phyloP scores from a whole-genome alignment of 2,888 invertebrate species.

The Diarsia rubi region DNA sequence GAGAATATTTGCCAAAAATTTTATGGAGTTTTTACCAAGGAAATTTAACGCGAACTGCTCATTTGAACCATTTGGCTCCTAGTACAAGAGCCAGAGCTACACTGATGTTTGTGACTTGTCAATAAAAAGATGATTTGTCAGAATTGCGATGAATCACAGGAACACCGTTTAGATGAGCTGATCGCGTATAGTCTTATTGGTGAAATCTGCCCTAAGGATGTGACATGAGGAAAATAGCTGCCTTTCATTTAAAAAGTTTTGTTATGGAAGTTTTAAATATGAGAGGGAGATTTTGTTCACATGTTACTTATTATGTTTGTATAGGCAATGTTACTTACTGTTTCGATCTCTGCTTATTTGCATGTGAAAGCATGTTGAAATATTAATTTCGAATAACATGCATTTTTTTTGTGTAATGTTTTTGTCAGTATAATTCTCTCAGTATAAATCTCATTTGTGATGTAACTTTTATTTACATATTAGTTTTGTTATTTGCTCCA shows the following conservation, averaged over 20 bases:
- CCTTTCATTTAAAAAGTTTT: not conserved
- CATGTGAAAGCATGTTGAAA: slow-evolving; percentile 55
- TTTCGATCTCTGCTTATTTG: slow-evolving; percentile 22
- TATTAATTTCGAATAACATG: slow-evolving; percentile 41
- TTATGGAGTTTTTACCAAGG: not conserved
- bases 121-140: not conserved
- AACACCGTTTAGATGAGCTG: not conserved
- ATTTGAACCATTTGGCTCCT: not conserved
- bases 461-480: not conserved
- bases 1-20: not conserved
- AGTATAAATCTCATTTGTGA: not conserved
- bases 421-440: slow-evolving; percentile 13
- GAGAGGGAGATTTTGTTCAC: not conserved
- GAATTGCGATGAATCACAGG: not conserved
- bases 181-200: not conserved
- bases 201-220: not conserved
- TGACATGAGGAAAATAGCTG: not conserved
- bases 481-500: slow-evolving; percentile 47
- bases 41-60: not conserved
- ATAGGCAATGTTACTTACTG: not conserved
- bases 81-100: no score
- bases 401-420: not conserved
- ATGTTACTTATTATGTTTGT: not conserved
- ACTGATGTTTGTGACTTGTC: no score
- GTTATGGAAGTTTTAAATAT: not conserved